phyloP scores from a whole-genome alignment of 2,113 vertebrate genomes.

The Tachuris rubrigastra region DNA sequence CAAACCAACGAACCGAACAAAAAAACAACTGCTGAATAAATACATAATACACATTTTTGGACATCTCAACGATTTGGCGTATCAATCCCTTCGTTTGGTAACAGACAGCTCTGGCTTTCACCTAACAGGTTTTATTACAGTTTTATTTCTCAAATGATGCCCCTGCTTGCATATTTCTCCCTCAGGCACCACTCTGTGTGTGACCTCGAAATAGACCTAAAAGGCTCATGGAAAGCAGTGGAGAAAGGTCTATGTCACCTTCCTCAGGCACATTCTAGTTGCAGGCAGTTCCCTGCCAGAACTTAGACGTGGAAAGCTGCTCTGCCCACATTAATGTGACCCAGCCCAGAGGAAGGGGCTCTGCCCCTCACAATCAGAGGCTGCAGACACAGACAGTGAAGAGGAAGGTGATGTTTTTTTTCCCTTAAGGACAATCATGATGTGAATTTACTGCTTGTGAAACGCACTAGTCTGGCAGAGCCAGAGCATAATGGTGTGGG shows the following conservation, averaged over 20 bases:
- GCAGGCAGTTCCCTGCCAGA: neutral
- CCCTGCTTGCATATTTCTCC: neutral
- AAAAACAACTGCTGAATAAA: conserved; percentile 1
- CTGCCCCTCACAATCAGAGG: neutral
- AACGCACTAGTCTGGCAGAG: neutral
- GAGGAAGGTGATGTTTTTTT: neutral
- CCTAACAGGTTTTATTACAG: neutral
- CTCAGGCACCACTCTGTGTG: rapidly evolving
- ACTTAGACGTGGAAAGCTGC: rapidly evolving
- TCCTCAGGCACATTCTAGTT: neutral
- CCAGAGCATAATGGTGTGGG: neutral
- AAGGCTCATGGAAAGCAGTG: neutral
- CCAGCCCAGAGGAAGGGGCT: neutral
- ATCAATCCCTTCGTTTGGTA: neutral
- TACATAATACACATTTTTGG: neutral
- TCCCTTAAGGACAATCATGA: neutral
- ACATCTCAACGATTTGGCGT: neutral
- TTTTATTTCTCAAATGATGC: neutral
- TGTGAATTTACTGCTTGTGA: neutral
- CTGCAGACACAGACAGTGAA: neutral
- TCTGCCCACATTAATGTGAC: neutral
- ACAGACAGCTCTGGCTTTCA: neutral
- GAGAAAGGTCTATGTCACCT: rapidly evolving
- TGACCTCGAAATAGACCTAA: neutral
- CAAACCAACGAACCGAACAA: neutral